Evolutionary conservation across 1,140 invertebrate species (phyloP).

Genomic region (Drosophila ercepeae): DNA sequence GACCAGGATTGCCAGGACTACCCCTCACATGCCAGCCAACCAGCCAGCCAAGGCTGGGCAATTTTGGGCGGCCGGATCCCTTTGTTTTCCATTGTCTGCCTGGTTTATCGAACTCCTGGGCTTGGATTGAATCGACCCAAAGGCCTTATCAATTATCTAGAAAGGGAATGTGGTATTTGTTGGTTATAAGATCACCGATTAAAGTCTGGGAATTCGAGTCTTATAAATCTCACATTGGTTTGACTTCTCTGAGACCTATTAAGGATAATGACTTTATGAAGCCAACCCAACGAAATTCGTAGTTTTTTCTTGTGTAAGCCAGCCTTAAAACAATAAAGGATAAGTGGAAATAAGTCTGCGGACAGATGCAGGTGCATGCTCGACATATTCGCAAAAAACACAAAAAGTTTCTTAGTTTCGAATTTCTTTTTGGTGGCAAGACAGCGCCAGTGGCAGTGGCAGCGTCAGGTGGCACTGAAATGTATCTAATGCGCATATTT

Average conservation of each 20-base stretch:
- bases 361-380: conserved; percentile 22
- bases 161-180: conserved; percentile 16
- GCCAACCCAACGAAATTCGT: neutral
- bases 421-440: conserved; percentile 7
- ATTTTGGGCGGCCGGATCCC: conserved; percentile 29
- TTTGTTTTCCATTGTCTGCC: conserved; percentile 15
- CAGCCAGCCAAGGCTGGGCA: conserved; percentile 1
- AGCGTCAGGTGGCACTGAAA: conserved; percentile 20
- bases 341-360: conserved; percentile 28
- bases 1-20: neutral
- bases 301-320: neutral
- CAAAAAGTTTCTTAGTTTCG: conserved; percentile 14
- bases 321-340: neutral
- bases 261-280: neutral
- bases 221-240: no score
- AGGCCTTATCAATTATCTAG: conserved; percentile 37
- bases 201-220: neutral
- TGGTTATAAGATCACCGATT: conserved; percentile 4
- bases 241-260: no score
- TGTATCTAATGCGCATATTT: conserved; percentile 57
- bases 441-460: neutral
- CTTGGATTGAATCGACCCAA: conserved; percentile 12
- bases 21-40: conserved; percentile 23
- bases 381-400: conserved; percentile 19
- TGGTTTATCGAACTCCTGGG: conserved; percentile 2